Percentiles rank a stretch among this genome's conserved stretches.
phyloP scores from a whole-genome alignment of 2,888 invertebrate genomes.

The Dascillus cervinus region DNA sequence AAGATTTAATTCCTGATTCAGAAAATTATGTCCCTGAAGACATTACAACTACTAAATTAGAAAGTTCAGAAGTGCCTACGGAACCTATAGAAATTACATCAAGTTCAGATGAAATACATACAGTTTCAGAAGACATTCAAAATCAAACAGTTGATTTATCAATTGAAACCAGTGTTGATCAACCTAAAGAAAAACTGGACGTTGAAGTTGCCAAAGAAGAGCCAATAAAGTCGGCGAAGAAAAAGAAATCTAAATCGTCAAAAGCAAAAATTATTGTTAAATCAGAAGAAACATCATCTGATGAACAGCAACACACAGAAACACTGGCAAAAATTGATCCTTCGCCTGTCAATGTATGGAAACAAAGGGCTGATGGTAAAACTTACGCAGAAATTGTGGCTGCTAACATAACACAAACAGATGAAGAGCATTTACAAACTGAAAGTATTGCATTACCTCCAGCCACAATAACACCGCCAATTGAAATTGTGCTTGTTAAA shows the following conservation, averaged over 20 bases:
- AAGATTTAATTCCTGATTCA: no score
- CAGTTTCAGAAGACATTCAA: no score
- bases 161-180: no score
- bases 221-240: constrained; percentile 16
- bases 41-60: no score
- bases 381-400: constrained; percentile 65
- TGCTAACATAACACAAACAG: constrained; percentile 14
- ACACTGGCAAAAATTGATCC: constrained; percentile 7
- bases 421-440: constrained; percentile 1
- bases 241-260: constrained; percentile 22
- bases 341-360: constrained; percentile 44
- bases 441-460: constrained; percentile 7
- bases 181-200: no score
- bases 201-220: neutral
- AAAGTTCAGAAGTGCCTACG: no score
- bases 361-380: constrained; percentile 50
- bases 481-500: constrained; percentile 26
- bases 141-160: no score
- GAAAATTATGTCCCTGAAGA: no score
- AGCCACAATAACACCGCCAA: constrained; percentile 24
- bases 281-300: neutral
- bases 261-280: constrained; percentile 13
- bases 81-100: no score
- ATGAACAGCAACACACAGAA: no score
- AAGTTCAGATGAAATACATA: no score